These are phyloP conservation scores for Cantharis flavilabris DNA, from an alignment of 2,888 invertebrate genomes.

Conservation along the genomic window DNA sequence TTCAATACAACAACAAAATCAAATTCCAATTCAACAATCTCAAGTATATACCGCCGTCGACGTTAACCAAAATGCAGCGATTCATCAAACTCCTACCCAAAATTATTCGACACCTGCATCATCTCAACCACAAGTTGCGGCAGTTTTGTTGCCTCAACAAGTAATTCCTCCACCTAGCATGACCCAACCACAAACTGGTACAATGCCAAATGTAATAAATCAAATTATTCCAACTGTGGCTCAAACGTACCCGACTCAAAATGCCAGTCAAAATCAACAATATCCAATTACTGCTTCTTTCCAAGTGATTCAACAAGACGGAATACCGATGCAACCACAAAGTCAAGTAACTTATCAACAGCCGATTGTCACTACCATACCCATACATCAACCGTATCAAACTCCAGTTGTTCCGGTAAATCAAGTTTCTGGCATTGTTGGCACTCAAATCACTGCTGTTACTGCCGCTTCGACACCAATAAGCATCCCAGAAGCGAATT, in stretches of 20 bases:
- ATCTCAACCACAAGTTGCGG: constrained; percentile 10
- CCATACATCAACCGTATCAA: constrained; percentile 12
- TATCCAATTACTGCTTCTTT: constrained; percentile 5
- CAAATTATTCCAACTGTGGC: background rate
- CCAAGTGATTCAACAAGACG: constrained; percentile 3
- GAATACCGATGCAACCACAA: background rate
- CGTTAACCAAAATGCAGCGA: constrained; percentile 2
- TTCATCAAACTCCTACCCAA: constrained; percentile 30
- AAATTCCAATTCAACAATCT: background rate
- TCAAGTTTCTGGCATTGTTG: background rate
- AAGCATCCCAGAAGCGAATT: constrained; percentile 4
- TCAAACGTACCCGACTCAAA: background rate
- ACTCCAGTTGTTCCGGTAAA: constrained; percentile 11
- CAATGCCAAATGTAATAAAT: background rate
- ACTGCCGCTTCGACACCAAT: constrained; percentile 6
- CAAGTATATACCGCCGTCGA: background rate
- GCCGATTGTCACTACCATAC: constrained; percentile 6
- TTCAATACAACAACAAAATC: constrained; percentile 4
- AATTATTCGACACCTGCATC: background rate
- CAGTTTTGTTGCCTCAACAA: background rate
- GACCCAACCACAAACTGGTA: constrained; percentile 2
- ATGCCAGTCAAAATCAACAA: constrained; percentile 1
- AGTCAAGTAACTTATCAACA: background rate
- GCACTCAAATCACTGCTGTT: background rate
- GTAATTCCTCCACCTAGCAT: constrained; percentile 2